Evolutionary conservation across 2,888 invertebrate genomes (phyloP).

Genomic region (Imbricaverruca yamaguchii): DNA sequence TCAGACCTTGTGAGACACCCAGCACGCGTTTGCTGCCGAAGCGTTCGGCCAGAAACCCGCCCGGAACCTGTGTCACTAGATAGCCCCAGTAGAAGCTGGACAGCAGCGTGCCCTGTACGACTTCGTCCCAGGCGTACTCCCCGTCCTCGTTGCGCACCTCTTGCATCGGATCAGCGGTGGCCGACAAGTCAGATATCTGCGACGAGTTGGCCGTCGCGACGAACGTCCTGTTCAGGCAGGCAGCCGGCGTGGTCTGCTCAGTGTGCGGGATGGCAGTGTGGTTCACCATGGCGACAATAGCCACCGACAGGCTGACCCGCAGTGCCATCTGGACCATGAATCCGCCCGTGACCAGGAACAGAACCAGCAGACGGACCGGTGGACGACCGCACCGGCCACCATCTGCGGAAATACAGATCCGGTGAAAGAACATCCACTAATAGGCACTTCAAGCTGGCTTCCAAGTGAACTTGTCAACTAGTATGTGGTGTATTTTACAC

Average conservation of each 20-base stretch:
- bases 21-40: conserved; percentile 12
- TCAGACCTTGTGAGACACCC: background rate
- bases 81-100: conserved; percentile 20
- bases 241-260: background rate
- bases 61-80: background rate
- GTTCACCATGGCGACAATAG: conserved; percentile 9
- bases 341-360: background rate
- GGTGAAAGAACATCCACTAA: too few species aligned
- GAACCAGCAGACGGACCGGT: background rate
- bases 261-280: conserved; percentile 15
- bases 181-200: background rate
- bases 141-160: background rate
- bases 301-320: conserved; percentile 5
- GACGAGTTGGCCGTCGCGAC: background rate
- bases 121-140: conserved; percentile 8
- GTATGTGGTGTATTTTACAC: too few species aligned
- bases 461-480: too few species aligned
- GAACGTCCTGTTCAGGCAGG: background rate
- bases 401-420: too few species aligned
- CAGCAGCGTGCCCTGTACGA: background rate
- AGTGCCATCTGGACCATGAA: conserved; percentile 9
- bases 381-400: background rate
- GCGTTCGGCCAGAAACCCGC: conserved; percentile 1
- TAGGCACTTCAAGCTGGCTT: too few species aligned
- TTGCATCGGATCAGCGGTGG: background rate